Evolutionary conservation across 2,113 vertebrate species (phyloP).

Genomic region (Mesembrinibis cayennensis): DNA sequence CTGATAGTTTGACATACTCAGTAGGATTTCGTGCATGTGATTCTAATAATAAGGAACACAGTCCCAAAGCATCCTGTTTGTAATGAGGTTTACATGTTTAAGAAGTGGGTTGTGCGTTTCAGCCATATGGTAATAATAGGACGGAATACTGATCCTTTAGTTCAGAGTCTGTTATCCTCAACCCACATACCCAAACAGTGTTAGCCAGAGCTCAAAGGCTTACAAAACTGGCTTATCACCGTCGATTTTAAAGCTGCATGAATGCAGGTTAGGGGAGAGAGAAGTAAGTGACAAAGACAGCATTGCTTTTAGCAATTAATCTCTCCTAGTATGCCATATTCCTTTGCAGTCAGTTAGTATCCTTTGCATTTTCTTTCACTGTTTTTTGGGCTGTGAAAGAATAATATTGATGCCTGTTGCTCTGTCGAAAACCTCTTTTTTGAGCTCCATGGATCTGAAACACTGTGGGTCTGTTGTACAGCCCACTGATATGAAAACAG

Average conservation of each 20-base stretch:
- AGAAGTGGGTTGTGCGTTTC: neutral
- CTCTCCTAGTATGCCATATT: neutral
- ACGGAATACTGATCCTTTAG: neutral
- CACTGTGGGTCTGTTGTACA: neutral
- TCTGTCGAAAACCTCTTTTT: neutral
- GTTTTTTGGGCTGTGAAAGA: neutral
- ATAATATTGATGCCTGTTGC: neutral
- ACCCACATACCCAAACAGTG: neutral
- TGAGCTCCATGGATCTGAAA: neutral
- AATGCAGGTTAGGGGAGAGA: neutral
- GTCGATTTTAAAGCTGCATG: neutral
- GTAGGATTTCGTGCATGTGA: neutral
- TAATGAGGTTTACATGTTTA: neutral
- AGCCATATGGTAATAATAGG: neutral
- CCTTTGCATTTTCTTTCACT: neutral
- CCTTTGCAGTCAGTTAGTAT: neutral
- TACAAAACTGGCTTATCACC: neutral
- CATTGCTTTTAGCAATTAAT: neutral
- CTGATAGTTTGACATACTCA: neutral
- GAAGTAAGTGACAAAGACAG: neutral
- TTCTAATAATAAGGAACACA: neutral
- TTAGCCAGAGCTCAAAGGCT: neutral
- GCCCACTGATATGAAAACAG: neutral
- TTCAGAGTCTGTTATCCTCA: neutral
- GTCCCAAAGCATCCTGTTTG: neutral